Base-by-base conservation (phyloP, 2,113 vertebrate genomes). In the Halichoerus grypus region DNA sequence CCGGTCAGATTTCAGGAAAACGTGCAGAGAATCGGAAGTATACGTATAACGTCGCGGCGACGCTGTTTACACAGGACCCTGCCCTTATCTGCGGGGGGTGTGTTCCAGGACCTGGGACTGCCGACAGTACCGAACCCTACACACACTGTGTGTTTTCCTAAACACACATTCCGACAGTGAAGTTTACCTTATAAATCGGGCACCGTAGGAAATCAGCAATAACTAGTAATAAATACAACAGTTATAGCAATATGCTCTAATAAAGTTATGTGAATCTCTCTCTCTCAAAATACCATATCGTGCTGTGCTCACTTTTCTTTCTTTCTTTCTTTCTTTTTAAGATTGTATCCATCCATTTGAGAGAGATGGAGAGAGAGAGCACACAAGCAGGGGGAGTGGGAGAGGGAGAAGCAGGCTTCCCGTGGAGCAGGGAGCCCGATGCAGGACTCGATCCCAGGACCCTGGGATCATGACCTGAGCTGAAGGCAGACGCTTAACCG, bases 31-130 rank as follows among this genome's bases (percentile, higher is more conserved):
- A 5, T 22, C 11, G 9, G 69, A 39, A 22, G 22, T 9, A 9
- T 15, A 39, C 4, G 22, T 2, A 4, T 12, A 39, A 5, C 0
- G 2, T 22, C 36, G 5, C 33, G 5, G 19, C 12, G 21, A 12
- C 1, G 9, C 36, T 22, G 19, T 11, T 39, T 21, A 39, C 12
- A n/a, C 19, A 22, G n/a, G n/a, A 36, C 8, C n/a, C 18, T 7
- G 6, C 33, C 7, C 67, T n/a, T 39, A 21, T 21, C 19, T 11
- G n/a, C 1, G 9, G 16, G 16, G 69, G 69, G 2, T 3, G 12
- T 5, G 2, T 12, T 39, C 69, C 69, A 39, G 5, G 69, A 36
- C n/a, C n/a, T 10, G 4, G 5, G 39, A 22, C 2, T 9, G 2
- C 22, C 39, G 21, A 26, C 71, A 16, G 15, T 33, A 31, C 14